Evolutionary conservation across 1,140 invertebrate genomes (phyloP).

Genomic region (Atopsyche davidsoni): DNA sequence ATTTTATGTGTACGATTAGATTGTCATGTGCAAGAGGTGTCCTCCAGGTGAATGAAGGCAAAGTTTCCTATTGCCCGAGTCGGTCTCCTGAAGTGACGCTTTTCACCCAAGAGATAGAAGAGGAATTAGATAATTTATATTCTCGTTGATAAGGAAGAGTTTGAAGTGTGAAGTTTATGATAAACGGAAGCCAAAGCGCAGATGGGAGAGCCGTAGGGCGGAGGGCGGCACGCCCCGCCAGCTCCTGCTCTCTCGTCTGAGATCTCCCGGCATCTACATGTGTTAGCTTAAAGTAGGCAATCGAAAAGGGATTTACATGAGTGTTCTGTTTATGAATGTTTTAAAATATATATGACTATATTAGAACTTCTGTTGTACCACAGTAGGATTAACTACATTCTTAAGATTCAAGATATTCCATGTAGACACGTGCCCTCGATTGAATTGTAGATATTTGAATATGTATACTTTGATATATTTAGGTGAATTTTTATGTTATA

Average conservation of each 20-base stretch:
- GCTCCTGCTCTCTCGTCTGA: conserved; percentile 9
- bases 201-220: conserved; percentile 2
- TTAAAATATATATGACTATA: conserved; percentile 13
- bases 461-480: conserved; percentile 14
- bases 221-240: too few species aligned
- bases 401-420: neutral
- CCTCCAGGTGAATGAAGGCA: conserved; percentile 19
- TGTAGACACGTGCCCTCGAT: conserved; percentile 11
- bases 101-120: conserved; percentile 1
- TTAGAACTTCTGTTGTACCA: conserved; percentile 15
- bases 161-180: conserved; percentile 21
- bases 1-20: conserved; percentile 23
- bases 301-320: conserved; percentile 29
- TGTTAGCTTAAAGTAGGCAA: conserved; percentile 30
- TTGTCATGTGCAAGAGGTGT: conserved; percentile 26
- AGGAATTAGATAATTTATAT: conserved; percentile 25
- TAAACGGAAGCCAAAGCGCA: conserved; percentile 7
- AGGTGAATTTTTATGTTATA: conserved; percentile 7
- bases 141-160: conserved; percentile 25
- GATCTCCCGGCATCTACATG: conserved; percentile 22
- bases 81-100: neutral
- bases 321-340: conserved; percentile 27
- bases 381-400: conserved; percentile 4
- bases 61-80: neutral
- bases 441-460: conserved; percentile 17